A percentile compares a stretch with the other conserved stretches of the same genome.
Conservation (phyloP, 2,888 invertebrate species). For the Hypercompe scribonia region DNA sequence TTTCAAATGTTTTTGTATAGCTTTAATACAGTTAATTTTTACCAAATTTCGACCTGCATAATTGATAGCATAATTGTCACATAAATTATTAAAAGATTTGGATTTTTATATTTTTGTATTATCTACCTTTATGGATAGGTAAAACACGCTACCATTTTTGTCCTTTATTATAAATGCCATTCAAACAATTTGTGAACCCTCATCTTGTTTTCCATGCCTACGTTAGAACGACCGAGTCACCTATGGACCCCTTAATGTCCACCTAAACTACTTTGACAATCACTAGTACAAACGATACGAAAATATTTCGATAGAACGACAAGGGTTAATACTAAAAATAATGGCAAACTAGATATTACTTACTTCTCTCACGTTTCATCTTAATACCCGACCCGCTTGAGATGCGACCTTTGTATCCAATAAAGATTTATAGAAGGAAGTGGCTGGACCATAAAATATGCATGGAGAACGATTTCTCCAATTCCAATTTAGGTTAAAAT, state of each 20-base stretch:
- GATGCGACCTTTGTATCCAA: slow-evolving; percentile 2
- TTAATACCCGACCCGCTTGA: not conserved
- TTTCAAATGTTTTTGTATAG: too few species aligned
- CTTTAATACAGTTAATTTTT: too few species aligned
- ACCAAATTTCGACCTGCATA: too few species aligned
- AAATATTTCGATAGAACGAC: not conserved
- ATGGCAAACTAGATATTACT: not conserved
- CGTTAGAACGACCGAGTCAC: not conserved
- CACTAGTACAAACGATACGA: not conserved
- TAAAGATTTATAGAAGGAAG: not conserved
- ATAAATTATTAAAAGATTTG: too few species aligned
- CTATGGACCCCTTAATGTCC: not conserved
- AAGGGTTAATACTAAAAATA: not conserved
- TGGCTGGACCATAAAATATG: not conserved
- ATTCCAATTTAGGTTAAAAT: not conserved
- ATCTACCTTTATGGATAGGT: too few species aligned
- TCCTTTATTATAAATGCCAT: not conserved
- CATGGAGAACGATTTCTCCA: not conserved
- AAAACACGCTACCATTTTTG: not conserved
- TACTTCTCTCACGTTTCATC: not conserved
- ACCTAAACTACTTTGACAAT: not conserved
- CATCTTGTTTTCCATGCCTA: not conserved
- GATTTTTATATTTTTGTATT: too few species aligned
- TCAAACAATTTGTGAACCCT: too few species aligned
- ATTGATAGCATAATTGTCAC: too few species aligned